Evolutionary conservation across 2,797 vertebrate genomes (phyloP).

Genomic region (Allobates femoralis): DNA sequence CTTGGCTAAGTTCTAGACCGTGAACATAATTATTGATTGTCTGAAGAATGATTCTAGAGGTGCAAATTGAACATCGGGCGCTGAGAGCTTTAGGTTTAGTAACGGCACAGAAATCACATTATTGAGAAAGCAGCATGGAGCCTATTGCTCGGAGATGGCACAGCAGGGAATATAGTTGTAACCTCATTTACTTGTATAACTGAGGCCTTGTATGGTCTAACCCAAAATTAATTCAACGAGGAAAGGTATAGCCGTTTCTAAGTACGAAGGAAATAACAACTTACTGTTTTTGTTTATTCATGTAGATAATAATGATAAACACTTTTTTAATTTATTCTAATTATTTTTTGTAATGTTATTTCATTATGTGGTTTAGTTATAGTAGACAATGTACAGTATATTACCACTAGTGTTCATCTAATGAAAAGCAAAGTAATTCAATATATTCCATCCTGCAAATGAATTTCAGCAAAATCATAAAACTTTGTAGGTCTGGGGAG

Average conservation of each 20-base stretch:
- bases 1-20: constrained; percentile 74
- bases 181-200: constrained; percentile 70
- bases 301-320: constrained; percentile 76
- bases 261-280: constrained; percentile 79
- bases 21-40: constrained; percentile 76
- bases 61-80: constrained; percentile 72
- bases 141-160: constrained; percentile 80
- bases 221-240: constrained; percentile 81
- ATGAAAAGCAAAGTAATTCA: background rate
- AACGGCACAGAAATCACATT: constrained; percentile 77
- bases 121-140: constrained; percentile 78
- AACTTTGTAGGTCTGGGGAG: too few species aligned
- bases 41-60: constrained; percentile 80
- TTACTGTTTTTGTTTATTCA: constrained; percentile 73
- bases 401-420: background rate
- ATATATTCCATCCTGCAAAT: background rate
- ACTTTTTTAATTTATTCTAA: constrained; percentile 70
- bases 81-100: constrained; percentile 69
- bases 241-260: constrained; percentile 76
- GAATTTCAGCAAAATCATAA: background rate
- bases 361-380: constrained; percentile 66
- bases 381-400: constrained; percentile 35
- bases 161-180: constrained; percentile 73
- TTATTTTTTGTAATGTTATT: constrained; percentile 78
- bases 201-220: constrained; percentile 74